Percentiles rank a stretch among this genome's conserved stretches.
Conservation (phyloP, 1,140 invertebrate genomes). For the Philaenus spumarius region DNA sequence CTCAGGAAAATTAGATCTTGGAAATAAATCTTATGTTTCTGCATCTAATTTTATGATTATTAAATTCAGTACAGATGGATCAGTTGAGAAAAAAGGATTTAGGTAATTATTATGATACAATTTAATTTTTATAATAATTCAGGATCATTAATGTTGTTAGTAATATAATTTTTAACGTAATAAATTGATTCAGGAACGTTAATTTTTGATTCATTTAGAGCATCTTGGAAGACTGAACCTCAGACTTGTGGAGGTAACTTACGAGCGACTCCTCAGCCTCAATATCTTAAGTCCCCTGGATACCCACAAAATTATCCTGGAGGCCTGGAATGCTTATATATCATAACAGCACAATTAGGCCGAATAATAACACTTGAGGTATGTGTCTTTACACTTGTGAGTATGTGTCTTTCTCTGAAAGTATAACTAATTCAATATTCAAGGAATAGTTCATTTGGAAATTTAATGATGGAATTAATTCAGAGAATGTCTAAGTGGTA, state of each 20-base stretch:
- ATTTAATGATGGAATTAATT: too few species aligned
- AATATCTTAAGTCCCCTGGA: constrained; percentile 79
- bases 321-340: constrained; percentile 89
- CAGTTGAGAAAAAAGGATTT: constrained; percentile 91
- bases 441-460: too few species aligned
- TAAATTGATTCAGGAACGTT: too few species aligned
- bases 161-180: not conserved
- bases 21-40: constrained; percentile 79
- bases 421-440: too few species aligned
- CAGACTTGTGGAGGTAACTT: constrained; percentile 80
- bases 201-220: constrained; percentile 44
- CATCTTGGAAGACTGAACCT: constrained; percentile 89
- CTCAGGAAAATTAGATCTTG: constrained; percentile 79
- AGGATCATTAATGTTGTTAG: not conserved
- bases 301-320: constrained; percentile 90
- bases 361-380: constrained; percentile 82
- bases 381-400: too few species aligned
- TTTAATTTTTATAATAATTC: not conserved
- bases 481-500: too few species aligned
- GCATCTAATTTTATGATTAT: constrained; percentile 98
- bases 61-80: constrained; percentile 90
- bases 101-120: constrained; percentile 38
- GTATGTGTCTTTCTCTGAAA: too few species aligned
- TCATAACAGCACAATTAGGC: constrained; percentile 80
- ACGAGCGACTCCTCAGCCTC: constrained; percentile 71